Percentiles rank a stretch among this genome's conserved stretches.
These are phyloP conservation scores for Paramormyrops hopkinsi DNA, from an alignment of 2,797 vertebrate genomes.

Conservation along the genomic window DNA sequence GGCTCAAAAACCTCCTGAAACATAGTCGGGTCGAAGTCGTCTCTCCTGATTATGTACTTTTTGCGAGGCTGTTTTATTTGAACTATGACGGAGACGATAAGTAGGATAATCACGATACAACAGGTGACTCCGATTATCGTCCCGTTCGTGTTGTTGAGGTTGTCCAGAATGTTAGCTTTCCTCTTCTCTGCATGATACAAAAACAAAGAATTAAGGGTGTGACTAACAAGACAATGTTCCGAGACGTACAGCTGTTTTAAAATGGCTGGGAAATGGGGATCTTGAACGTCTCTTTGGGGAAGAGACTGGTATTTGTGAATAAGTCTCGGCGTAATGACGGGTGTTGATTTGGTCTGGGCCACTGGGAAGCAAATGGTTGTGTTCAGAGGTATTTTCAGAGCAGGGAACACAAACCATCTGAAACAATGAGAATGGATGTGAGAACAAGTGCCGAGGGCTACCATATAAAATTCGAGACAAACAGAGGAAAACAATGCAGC, in stretches of 20 bases:
- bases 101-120: constrained; percentile 91
- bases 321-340: constrained; percentile 32
- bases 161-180: constrained; percentile 90
- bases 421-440: constrained; percentile 53
- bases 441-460: constrained; percentile 10
- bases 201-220: background rate
- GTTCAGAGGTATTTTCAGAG: constrained; percentile 2
- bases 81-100: constrained; percentile 88
- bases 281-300: constrained; percentile 26
- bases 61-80: constrained; percentile 98
- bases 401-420: constrained; percentile 27
- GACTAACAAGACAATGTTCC: background rate
- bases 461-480: background rate
- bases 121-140: constrained; percentile 94
- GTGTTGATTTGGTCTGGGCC: constrained; percentile 3
- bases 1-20: constrained; percentile 98
- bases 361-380: constrained; percentile 5
- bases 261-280: background rate
- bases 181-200: constrained; percentile 74
- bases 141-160: constrained; percentile 94
- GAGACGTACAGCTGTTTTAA: background rate
- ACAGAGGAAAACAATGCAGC: constrained; percentile 22
- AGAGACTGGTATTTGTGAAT: constrained; percentile 48
- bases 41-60: constrained; percentile 86
- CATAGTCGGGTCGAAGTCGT: constrained; percentile 94